phyloP scores from a whole-genome alignment of 2,888 invertebrate species.

The Acleris laterana region DNA sequence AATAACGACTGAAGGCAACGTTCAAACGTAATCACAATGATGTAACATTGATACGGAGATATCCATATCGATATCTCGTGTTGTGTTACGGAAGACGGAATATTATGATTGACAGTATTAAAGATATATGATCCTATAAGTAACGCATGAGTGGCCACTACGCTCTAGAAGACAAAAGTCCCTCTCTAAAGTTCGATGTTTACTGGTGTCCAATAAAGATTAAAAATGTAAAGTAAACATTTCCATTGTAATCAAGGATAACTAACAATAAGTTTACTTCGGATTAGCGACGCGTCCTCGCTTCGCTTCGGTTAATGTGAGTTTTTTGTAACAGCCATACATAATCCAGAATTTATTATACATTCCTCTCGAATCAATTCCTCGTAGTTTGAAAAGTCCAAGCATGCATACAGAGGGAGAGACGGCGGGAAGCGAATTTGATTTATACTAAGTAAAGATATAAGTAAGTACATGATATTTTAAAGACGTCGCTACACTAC shows the following conservation, averaged over 20 bases:
- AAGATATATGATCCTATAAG: conserved; percentile 31
- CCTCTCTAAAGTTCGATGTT: background rate
- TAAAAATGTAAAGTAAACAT: background rate
- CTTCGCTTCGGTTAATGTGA: too few species aligned
- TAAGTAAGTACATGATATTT: too few species aligned
- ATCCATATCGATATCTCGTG: conserved; percentile 45
- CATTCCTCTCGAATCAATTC: too few species aligned
- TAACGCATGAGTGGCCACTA: conserved; percentile 28
- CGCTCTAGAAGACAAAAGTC: conserved; percentile 24
- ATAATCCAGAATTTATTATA: too few species aligned
- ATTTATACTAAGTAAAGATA: too few species aligned
- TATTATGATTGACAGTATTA: conserved; percentile 32
- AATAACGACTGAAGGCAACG: conserved; percentile 43
- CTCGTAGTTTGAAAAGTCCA: too few species aligned
- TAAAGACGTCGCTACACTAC: background rate
- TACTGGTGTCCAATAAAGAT: background rate
- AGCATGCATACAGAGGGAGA: too few species aligned
- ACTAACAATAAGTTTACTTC: background rate
- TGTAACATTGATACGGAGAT: conserved; percentile 41
- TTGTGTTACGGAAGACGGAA: conserved; percentile 44
- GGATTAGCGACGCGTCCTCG: too few species aligned
- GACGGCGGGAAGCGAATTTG: too few species aligned
- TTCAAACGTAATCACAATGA: conserved; percentile 32
- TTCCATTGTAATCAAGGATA: background rate
- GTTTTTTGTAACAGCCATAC: too few species aligned